phyloP scores from a whole-genome alignment of 2,888 invertebrate genomes.

The Trimorus sp. region DNA sequence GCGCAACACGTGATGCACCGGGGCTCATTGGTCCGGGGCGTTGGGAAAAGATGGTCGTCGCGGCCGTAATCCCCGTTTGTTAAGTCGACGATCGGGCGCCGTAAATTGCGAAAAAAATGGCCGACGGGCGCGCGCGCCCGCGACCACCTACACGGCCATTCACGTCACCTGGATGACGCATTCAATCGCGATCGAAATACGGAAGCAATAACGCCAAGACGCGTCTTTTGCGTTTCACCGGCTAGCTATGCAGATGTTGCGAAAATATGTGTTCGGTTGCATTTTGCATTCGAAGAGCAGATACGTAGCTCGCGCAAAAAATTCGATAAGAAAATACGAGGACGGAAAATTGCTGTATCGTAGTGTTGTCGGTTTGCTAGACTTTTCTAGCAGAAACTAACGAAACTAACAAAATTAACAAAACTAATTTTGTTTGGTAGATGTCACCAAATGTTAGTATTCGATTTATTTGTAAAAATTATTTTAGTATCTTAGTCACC shows the following conservation, averaged over 20 bases:
- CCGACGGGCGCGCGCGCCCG: conserved; percentile 1
- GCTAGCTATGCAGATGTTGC: conserved; percentile 28
- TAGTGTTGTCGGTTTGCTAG: too few relatives aligned
- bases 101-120: conserved; percentile 42
- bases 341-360: too few relatives aligned
- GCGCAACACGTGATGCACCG: conserved; percentile 21
- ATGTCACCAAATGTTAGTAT: too few relatives aligned
- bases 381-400: too few relatives aligned
- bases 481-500: too few relatives aligned
- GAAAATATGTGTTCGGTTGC: conserved; percentile 13
- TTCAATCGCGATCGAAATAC: conserved; percentile 36
- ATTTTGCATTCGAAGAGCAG: too few relatives aligned
- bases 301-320: too few relatives aligned
- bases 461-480: too few relatives aligned
- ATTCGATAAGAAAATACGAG: too few relatives aligned
- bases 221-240: conserved; percentile 22
- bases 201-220: conserved; percentile 35
- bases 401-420: too few relatives aligned
- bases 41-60: conserved; percentile 31
- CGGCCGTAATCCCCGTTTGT: conserved; percentile 30
- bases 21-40: conserved; percentile 30
- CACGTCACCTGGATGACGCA: conserved; percentile 32
- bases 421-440: too few relatives aligned
- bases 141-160: conserved; percentile 43
- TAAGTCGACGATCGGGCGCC: conserved; percentile 25